phyloP scores from a whole-genome alignment of 1,140 invertebrate species.

The Akabosia matsudoensis region DNA sequence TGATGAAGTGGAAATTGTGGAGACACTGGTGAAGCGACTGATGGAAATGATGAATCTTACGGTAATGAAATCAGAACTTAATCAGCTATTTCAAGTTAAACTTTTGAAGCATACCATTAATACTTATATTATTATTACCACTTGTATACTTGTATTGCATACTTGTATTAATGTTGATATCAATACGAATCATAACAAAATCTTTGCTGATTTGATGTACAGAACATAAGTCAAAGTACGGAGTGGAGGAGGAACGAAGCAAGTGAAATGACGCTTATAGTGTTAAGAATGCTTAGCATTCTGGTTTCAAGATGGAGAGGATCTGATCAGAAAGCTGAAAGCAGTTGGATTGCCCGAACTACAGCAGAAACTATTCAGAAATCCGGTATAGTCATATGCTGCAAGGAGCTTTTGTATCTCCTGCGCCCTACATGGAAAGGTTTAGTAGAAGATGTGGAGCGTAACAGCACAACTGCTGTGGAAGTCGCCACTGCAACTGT shows the following conservation, averaged over 20 bases:
- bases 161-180: no score
- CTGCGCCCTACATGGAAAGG: slow-evolving; percentile 45
- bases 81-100: background rate
- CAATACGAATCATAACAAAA: no score
- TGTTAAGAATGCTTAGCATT: slow-evolving; percentile 45
- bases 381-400: slow-evolving; percentile 37
- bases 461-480: background rate
- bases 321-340: slow-evolving; percentile 37
- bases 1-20: slow-evolving; percentile 39
- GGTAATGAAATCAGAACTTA: slow-evolving; percentile 2
- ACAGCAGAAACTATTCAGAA: slow-evolving; percentile 39
- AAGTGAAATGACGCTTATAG: slow-evolving; percentile 42
- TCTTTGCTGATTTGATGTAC: no score
- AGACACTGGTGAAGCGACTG: slow-evolving; percentile 33
- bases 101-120: no score
- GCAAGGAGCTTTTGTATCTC: slow-evolving; percentile 41
- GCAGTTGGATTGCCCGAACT: slow-evolving; percentile 43
- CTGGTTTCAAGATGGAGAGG: slow-evolving; percentile 41
- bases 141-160: no score
- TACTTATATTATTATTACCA: no score
- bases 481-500: background rate
- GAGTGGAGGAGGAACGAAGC: slow-evolving; percentile 39
- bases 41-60: slow-evolving; percentile 41
- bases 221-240: slow-evolving; percentile 27
- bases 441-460: slow-evolving; percentile 25